Evolutionary conservation across 2,113 vertebrate genomes (phyloP).

Genomic region (Tautogolabrus adspersus): DNA sequence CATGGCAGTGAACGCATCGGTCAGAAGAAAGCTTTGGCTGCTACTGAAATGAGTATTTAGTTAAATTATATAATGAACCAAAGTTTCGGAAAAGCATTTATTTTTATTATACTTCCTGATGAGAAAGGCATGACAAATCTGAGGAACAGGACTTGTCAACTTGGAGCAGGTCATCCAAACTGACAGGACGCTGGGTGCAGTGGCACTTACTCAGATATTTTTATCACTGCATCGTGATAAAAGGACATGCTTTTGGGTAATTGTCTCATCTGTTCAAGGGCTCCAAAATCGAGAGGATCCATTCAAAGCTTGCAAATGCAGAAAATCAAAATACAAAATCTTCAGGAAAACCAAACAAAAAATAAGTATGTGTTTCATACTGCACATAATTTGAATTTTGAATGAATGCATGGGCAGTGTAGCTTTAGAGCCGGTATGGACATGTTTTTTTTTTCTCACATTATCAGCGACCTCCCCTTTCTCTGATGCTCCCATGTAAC

Average conservation of each 20-base stretch:
- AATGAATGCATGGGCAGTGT: neutral
- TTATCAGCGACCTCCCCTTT: conserved; percentile 10
- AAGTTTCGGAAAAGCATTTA: conserved; percentile 20
- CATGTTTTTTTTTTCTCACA: conserved; percentile 1
- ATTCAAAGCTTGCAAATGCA: conserved; percentile 34
- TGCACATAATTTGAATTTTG: neutral
- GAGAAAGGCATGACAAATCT: conserved; percentile 51
- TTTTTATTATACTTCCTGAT: conserved; percentile 23
- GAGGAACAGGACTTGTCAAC: conserved; percentile 58
- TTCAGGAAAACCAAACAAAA: neutral
- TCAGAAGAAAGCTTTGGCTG: conserved; percentile 23
- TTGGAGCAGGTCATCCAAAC: conserved; percentile 58
- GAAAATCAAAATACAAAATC: conserved; percentile 4
- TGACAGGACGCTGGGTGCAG: conserved; percentile 66
- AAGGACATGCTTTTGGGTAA: conserved; percentile 58
- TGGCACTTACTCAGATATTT: conserved; percentile 62
- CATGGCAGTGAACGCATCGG: conserved; percentile 34
- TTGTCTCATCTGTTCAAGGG: conserved; percentile 51
- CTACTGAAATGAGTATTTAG: conserved; percentile 20
- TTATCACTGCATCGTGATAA: conserved; percentile 52
- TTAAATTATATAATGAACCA: neutral
- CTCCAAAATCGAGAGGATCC: conserved; percentile 34
- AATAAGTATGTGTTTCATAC: neutral
- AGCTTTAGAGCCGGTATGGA: neutral
- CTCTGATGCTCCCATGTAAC: neutral